Evolutionary conservation across 1,140 invertebrate genomes (phyloP), one percentile per base, ranked within the genome.

Genomic region (Drosophila subpulchrella): DNA sequence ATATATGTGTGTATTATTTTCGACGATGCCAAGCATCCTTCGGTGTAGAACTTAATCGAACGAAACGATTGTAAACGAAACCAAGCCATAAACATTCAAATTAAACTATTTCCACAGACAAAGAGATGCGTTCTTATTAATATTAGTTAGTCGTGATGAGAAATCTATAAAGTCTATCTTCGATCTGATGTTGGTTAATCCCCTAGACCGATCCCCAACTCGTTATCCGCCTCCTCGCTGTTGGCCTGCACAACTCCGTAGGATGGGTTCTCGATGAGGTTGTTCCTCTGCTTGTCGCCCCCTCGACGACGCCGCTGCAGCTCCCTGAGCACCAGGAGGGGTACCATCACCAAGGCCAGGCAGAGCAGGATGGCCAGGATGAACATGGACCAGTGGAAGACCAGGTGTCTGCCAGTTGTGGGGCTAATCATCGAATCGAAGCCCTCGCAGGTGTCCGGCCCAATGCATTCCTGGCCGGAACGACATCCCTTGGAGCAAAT

Each of bases 401-500:
- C 61, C 10, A 50, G 6, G 8, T 58, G 53, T 0, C 17, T 17
- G 13, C 42, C 34, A 0, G 39, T 1, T 4, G 54, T 11, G 0
- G 66, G 3, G 11, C 13, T 12, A 17, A 24, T 39, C 20, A 20
- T 4, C 41, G 6, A 15, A 0, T 0, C 24, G 7, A n/a, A 4
- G 3, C 47, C 39, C 20, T 65, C 56, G 11, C 81, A 84, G 24
- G 42, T 53, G 6, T 88, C 66, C 6, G 83, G 78, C 0, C 58
- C 78, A n/a, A 46, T 48, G 36, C 81, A 78, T n/a, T 55, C 24
- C 10, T 78, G 68, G 1, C 47, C 62, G 60, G 93, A 93, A 8
- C 93, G 85, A 65, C 95, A 95, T 0, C 93, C 93, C 15, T 93
- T 92, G 3, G 93, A 92, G 78, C 95, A 95, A 3, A 93, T 76